These are phyloP conservation scores for Neocrepidodera transversa DNA, from an alignment of 2,888 invertebrate genomes.

Conservation along the genomic window DNA sequence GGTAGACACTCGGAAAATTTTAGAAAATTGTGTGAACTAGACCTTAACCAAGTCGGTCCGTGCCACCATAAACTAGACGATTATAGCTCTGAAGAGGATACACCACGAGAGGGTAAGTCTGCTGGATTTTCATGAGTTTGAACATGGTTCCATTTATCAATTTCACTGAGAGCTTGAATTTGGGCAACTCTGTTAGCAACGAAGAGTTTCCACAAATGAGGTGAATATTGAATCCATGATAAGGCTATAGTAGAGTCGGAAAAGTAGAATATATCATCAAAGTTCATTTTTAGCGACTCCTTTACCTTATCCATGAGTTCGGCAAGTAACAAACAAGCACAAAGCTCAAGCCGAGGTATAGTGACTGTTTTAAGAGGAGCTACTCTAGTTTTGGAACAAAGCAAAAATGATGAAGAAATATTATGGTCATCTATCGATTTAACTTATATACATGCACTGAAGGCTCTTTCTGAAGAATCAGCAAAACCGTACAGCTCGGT, in stretches of 20 bases:
- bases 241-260: not conserved
- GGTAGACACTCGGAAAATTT: too few relatives aligned
- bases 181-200: not conserved
- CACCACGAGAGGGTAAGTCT: too few relatives aligned
- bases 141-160: not conserved
- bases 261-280: not conserved
- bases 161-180: not conserved
- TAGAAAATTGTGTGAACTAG: too few relatives aligned
- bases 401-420: too few relatives aligned
- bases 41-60: too few relatives aligned
- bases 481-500: conserved; percentile 22
- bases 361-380: conserved; percentile 23
- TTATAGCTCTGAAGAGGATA: too few relatives aligned
- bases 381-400: not conserved
- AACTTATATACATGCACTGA: conserved; percentile 13
- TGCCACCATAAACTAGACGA: too few relatives aligned
- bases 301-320: conserved; percentile 12
- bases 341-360: conserved; percentile 14
- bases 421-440: not conserved
- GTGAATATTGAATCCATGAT: not conserved
- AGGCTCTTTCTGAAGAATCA: conserved; percentile 9
- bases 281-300: not conserved
- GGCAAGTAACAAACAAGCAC: conserved; percentile 9
- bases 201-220: not conserved
- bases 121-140: not conserved